Evolutionary conservation across 2,113 vertebrate genomes (phyloP).

Genomic region (Eublepharis macularius): DNA sequence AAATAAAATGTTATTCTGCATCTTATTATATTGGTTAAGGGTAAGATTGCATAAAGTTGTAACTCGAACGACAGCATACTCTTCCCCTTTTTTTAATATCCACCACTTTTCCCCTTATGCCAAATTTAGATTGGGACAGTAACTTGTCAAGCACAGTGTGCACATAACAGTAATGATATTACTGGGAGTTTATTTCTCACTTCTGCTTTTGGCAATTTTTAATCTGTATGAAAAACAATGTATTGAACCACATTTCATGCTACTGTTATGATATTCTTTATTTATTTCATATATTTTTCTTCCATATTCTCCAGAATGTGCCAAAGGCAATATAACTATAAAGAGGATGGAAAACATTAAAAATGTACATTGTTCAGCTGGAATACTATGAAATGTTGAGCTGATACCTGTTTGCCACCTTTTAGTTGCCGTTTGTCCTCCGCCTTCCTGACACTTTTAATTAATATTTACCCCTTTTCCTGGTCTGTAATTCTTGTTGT

Average conservation of each 20-base stretch:
- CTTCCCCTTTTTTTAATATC: too few species aligned
- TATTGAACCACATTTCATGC: neutral
- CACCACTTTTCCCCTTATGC: too few species aligned
- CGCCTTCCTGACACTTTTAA: neutral
- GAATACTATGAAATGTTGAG: constrained; percentile 37
- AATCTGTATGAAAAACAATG: neutral
- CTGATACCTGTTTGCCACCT: constrained; percentile 18
- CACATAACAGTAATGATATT: too few species aligned
- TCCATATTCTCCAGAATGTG: too few species aligned
- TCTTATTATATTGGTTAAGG: neutral
- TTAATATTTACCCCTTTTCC: neutral
- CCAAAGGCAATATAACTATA: neutral
- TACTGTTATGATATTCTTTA: neutral
- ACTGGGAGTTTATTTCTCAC: neutral
- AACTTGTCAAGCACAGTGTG: too few species aligned
- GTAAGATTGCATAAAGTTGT: neutral
- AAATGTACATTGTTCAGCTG: constrained; percentile 29
- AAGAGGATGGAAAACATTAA: neutral
- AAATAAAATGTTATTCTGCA: too few species aligned
- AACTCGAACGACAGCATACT: too few species aligned
- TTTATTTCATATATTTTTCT: too few species aligned
- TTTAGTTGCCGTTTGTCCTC: constrained; percentile 38
- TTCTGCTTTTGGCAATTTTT: neutral
- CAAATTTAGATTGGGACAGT: too few species aligned
- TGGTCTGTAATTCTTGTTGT: neutral